A percentile compares a stretch with the other conserved stretches of the same genome.
Conservation (phyloP, 2,888 invertebrate genomes). For the Thecophora atra region DNA sequence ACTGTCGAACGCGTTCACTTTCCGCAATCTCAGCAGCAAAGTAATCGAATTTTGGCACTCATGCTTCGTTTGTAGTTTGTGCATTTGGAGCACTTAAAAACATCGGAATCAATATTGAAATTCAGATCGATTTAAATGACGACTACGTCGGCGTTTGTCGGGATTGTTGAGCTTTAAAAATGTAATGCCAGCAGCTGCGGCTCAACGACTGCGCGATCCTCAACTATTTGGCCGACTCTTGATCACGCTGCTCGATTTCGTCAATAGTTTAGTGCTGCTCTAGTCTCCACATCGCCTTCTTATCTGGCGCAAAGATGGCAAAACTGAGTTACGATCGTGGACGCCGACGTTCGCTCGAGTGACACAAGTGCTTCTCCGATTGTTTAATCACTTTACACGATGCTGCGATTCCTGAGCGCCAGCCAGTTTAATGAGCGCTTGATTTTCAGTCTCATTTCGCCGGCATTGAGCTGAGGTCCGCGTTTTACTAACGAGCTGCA, state of each 20-base stretch:
- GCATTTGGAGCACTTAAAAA: conserved; percentile 16
- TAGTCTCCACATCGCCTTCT: conserved; percentile 19
- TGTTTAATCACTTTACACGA: conserved; percentile 29
- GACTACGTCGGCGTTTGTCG: background rate
- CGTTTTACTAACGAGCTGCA: conserved; percentile 7
- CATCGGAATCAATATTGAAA: conserved; percentile 23
- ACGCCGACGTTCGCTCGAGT: conserved; percentile 12
- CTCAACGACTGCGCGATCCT: conserved; percentile 7
- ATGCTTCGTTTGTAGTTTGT: background rate
- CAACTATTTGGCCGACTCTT: background rate
- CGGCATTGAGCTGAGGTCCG: conserved; percentile 16
- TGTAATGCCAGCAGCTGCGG: background rate
- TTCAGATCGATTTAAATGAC: conserved; percentile 28
- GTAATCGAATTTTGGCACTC: conserved; percentile 25
- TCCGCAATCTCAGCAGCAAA: conserved; percentile 17
- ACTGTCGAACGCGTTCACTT: too few relatives aligned
- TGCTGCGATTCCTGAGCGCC: conserved; percentile 13
- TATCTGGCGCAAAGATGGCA: conserved; percentile 34
- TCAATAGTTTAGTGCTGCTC: conserved; percentile 15
- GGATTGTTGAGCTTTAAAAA: background rate
- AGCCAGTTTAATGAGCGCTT: background rate
- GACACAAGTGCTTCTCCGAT: conserved; percentile 34
- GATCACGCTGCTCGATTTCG: conserved; percentile 11
- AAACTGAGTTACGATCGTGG: conserved; percentile 35
- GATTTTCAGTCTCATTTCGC: background rate